Conservation (phyloP, 2,113 vertebrate genomes). For the Tauraco erythrolophus region DNA sequence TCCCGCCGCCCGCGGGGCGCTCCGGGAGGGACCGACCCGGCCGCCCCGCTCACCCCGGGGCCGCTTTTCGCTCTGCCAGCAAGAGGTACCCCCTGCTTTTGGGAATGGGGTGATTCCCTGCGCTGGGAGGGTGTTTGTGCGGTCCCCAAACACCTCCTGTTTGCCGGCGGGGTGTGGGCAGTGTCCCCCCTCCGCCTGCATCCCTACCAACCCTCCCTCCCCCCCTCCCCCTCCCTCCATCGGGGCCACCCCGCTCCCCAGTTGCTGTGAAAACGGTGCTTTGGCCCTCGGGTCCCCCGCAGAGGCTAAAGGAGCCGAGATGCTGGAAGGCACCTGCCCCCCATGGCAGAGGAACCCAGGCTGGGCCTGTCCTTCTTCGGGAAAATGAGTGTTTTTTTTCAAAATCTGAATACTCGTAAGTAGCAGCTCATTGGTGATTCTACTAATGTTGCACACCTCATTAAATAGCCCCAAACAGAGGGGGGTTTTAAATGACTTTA, state of each 20-base stretch:
- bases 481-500: constrained; percentile 59
- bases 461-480: constrained; percentile 64
- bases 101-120: not conserved
- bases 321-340: not conserved
- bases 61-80: not conserved
- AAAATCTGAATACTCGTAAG: not conserved
- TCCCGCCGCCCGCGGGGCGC: not conserved
- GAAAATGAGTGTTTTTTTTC: not conserved
- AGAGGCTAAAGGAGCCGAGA: not conserved
- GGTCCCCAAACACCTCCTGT: not conserved
- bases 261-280: not conserved
- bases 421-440: constrained; percentile 57
- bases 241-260: not conserved
- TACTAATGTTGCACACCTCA: constrained; percentile 50
- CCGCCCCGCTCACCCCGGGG: not conserved
- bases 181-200: not conserved
- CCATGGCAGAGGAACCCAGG: not conserved
- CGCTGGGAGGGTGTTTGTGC: not conserved
- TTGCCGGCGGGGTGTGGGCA: not conserved
- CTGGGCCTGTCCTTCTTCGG: not conserved
- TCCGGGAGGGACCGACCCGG: not conserved
- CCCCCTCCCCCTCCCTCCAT: not conserved
- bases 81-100: not conserved
- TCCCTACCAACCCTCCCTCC: not conserved
- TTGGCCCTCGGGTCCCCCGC: not conserved